Evolutionary conservation across 37 sponge, comb jelly and placozoan species (phyloP), one percentile per base, ranked within the genome.

Genomic region (Crambe crambe): DNA sequence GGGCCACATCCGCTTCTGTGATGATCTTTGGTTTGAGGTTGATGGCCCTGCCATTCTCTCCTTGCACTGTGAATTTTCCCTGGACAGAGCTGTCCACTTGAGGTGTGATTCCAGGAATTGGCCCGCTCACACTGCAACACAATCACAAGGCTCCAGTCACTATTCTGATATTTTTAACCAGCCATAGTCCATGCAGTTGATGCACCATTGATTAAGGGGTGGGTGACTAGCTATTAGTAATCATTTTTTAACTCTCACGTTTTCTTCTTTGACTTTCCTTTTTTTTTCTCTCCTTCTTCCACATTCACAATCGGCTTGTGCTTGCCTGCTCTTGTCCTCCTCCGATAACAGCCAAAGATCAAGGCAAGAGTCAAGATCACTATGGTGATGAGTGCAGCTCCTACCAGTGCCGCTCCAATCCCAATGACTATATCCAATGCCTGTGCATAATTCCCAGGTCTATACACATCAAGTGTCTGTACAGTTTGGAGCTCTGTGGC

Each of bases 61-160:
- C 39, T 42, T 31, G 39, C 18, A 89, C 69, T 41, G 68, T 66
- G 56, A 89, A 84, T 73, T 90, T 90, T 37, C 83, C 79, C 22
- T 58, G 51, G 2, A 36, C 44, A 2, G 76, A 62, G 37, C 58
- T 42, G 43, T 88, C 89, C 23, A 82, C 61, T 29, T 79, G 31
- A 18, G 78, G 82, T 0, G 77, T 60, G 25, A 73, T 81, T 3
- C 68, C 85, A 38, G 86, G 75, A 21, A 85, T 37, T 2, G 86
- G 86, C 3, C 81, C 78, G 85, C 82, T 81, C 54, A 90, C 70
- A 22, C 90, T 90, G 75, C 21, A 60, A 20, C 5, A 60, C 27
- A 60, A 60, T n/a, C 51, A 47, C 51, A 47, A 47, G n/a, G n/a
- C n/a, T n/a, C n/a, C n/a, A n/a, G n/a, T n/a, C n/a, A n/a, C n/a